Evolutionary conservation across 2,888 invertebrate genomes (phyloP).

Genomic region (Colletes collaris): DNA sequence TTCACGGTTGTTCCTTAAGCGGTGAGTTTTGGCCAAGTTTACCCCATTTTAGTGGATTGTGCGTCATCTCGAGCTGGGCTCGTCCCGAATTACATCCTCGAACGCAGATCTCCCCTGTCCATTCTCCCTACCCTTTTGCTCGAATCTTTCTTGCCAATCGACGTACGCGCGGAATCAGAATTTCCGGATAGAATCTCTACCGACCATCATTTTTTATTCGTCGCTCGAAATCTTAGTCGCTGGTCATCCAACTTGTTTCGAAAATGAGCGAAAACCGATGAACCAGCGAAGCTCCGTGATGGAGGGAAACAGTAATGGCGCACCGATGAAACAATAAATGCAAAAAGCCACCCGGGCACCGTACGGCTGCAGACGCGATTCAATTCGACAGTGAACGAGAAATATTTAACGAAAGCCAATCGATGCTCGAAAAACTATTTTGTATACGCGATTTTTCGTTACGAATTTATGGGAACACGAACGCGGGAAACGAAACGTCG

Average conservation of each 20-base stretch:
- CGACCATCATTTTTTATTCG: too few species aligned
- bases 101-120: too few species aligned
- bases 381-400: conserved; percentile 51
- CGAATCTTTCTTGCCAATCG: too few species aligned
- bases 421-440: conserved; percentile 57
- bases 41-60: too few species aligned
- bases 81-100: too few species aligned
- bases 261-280: neutral
- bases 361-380: conserved; percentile 41
- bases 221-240: too few species aligned
- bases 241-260: neutral
- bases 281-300: neutral
- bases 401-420: conserved; percentile 60
- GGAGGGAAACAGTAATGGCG: conserved; percentile 5
- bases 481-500: conserved; percentile 54
- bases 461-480: conserved; percentile 48
- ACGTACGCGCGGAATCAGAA: too few species aligned
- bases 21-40: too few species aligned
- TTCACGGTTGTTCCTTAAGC: too few species aligned
- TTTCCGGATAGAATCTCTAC: too few species aligned
- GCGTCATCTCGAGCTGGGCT: too few species aligned
- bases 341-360: conserved; percentile 15
- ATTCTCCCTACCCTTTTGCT: too few species aligned
- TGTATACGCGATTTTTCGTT: conserved; percentile 55
- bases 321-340: conserved; percentile 44